A percentile compares a stretch with the other conserved stretches of the same genome.
phyloP scores from a whole-genome alignment of 2,797 vertebrate species.

The Morus bassanus region DNA sequence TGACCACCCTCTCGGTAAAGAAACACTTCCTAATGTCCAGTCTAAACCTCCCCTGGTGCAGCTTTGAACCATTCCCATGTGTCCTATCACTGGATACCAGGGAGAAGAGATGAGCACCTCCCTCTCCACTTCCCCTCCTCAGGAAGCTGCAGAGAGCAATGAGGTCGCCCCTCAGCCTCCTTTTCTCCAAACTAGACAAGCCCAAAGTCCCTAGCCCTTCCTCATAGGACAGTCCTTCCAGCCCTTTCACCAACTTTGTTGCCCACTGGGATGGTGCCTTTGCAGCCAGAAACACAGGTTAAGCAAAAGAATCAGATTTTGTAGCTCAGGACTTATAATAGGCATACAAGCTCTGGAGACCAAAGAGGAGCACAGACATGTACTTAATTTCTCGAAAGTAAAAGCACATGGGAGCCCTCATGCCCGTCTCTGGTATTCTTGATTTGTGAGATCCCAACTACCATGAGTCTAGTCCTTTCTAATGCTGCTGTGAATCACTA shows the following conservation, averaged over 20 bases:
- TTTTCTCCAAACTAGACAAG: neutral
- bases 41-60: neutral
- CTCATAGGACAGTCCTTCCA: neutral
- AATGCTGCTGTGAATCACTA: neutral
- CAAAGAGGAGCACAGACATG: neutral
- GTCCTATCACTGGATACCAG: fast-evolving
- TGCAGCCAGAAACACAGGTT: neutral
- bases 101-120: neutral
- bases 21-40: neutral
- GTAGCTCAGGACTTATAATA: neutral
- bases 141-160: neutral
- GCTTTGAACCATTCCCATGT: neutral
- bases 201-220: neutral
- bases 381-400: neutral
- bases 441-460: neutral
- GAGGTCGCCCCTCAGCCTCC: neutral
- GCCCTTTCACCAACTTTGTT: neutral
- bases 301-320: neutral
- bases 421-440: neutral
- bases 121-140: neutral
- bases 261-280: neutral
- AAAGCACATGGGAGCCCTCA: neutral
- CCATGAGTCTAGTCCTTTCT: neutral
- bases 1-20: neutral
- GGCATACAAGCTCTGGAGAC: neutral